phyloP scores from a whole-genome alignment of 1,140 invertebrate genomes.

The Araneus ventricosus region DNA sequence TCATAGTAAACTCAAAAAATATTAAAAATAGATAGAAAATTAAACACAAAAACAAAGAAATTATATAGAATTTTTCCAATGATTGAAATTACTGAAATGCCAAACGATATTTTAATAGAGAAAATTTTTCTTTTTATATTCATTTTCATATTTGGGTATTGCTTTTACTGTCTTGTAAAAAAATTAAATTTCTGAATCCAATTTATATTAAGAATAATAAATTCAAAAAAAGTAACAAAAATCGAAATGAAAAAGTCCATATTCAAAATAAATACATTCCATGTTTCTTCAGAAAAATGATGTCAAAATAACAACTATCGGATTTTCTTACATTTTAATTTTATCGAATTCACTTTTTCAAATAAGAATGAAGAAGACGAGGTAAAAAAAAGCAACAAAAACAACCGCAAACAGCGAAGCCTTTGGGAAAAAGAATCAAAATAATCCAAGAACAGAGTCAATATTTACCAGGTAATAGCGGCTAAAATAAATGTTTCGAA shows the following conservation, averaged over 20 bases:
- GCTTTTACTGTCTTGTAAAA: too few relatives aligned
- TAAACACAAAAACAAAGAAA: too few relatives aligned
- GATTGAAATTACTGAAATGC: too few relatives aligned
- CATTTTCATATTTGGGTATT: too few relatives aligned
- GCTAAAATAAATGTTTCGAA: conserved; percentile 73
- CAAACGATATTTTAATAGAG: too few relatives aligned
- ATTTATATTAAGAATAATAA: too few relatives aligned
- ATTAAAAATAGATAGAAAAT: too few relatives aligned
- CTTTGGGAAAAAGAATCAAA: neutral
- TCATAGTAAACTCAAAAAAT: too few relatives aligned
- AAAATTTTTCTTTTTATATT: too few relatives aligned
- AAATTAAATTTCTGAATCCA: too few relatives aligned
- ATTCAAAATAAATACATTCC: neutral
- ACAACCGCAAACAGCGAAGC: conserved; percentile 6
- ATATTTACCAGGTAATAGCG: conserved; percentile 73
- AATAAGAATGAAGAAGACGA: neutral
- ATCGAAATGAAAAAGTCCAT: neutral
- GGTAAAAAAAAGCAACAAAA: neutral
- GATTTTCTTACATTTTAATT: neutral
- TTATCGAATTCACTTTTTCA: neutral
- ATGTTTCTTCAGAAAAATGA: neutral
- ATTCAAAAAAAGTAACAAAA: neutral
- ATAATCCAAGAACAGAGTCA: conserved; percentile 66
- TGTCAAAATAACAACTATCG: neutral
- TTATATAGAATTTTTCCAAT: too few relatives aligned